Evolutionary conservation across 2,797 vertebrate species (phyloP).

Genomic region (Acanthornis magna): DNA sequence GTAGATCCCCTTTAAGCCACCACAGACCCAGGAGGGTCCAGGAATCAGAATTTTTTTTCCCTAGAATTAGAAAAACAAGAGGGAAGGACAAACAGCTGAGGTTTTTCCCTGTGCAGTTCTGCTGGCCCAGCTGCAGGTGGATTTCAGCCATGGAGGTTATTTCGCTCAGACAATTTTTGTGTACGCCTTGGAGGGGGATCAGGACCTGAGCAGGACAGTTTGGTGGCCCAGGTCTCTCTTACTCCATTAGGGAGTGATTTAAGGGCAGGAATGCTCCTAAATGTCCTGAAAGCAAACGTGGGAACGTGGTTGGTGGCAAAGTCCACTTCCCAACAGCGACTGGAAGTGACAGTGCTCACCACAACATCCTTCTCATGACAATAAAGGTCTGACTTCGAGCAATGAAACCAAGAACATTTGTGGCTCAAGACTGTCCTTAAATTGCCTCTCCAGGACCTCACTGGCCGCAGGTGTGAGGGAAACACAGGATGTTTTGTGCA

Average conservation of each 20-base stretch:
- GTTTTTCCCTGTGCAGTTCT: background rate
- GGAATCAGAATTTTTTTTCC: background rate
- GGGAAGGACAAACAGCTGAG: background rate
- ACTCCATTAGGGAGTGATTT: background rate
- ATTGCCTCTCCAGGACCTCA: accelerated
- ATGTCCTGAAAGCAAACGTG: background rate
- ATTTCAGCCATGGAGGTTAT: background rate
- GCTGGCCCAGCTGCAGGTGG: background rate
- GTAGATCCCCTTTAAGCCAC: background rate
- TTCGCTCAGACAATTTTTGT: background rate
- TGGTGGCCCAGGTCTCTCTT: background rate
- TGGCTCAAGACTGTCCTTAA: background rate
- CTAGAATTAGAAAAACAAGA: background rate
- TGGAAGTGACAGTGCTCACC: background rate
- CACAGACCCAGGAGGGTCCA: background rate
- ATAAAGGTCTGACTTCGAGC: background rate
- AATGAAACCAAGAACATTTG: background rate
- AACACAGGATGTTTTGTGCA: background rate
- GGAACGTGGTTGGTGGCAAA: background rate
- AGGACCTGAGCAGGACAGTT: background rate
- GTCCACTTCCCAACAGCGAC: background rate
- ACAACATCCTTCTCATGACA: background rate
- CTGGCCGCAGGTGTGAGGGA: background rate
- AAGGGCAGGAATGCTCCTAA: background rate
- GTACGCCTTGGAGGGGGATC: background rate